Evolutionary conservation across 2,113 vertebrate genomes (phyloP).

Genomic region (Rostratula benghalensis): DNA sequence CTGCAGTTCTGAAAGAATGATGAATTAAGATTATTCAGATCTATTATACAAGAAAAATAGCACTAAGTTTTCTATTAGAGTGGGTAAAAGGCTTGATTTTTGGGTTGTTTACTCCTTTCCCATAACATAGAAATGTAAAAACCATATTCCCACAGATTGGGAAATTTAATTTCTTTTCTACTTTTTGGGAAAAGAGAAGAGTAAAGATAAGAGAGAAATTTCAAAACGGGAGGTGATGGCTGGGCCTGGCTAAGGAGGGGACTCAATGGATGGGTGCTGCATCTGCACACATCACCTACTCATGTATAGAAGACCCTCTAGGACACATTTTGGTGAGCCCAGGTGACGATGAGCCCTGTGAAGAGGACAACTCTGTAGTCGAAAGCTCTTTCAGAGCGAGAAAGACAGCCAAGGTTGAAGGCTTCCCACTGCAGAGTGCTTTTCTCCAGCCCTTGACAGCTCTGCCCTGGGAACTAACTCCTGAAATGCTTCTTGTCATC

Average conservation of each 20-base stretch:
- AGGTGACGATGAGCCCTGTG: fast-evolving
- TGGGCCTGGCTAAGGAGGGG: not conserved
- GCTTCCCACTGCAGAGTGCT: not conserved
- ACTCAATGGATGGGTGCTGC: not conserved
- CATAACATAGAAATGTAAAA: not conserved
- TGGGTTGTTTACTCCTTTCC: not conserved
- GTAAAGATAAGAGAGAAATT: not conserved
- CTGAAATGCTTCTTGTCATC: not conserved
- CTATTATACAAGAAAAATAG: not conserved
- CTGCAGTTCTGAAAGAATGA: not conserved
- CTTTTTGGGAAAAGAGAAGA: not conserved
- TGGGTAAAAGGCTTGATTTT: not conserved
- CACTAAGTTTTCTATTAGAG: not conserved
- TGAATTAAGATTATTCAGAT: not conserved
- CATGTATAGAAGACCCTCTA: not conserved
- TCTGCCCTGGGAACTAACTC: not conserved
- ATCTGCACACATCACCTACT: not conserved
- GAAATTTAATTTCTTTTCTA: not conserved
- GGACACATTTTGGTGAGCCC: not conserved
- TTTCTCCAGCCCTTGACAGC: not conserved
- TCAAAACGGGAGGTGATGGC: not conserved
- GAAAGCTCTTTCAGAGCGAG: not conserved
- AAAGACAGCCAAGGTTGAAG: not conserved
- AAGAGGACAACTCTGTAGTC: not conserved
- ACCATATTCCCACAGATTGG: not conserved